Base-by-base conservation (phyloP, 2,888 invertebrate genomes). In the Galeruca laticollis region DNA sequence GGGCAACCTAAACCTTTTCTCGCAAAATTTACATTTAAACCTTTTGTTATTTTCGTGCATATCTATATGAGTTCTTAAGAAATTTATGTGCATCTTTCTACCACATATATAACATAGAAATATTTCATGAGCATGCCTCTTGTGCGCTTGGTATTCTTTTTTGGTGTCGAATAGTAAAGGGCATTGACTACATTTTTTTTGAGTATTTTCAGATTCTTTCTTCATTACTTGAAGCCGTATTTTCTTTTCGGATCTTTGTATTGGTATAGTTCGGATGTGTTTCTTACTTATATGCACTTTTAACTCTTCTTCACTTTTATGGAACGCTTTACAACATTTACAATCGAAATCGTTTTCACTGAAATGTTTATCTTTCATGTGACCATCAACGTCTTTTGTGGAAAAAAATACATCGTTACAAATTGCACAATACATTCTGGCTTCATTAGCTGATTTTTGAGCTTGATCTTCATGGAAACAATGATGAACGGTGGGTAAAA, bases 111-210 rank as follows among this genome's bases (percentile, higher is more conserved):
- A 76, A 56, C 80, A 80, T 0, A 67, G 67, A 33, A 69, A 71
- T 63, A 21, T 60, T 60, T 76, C 67, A 59, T 79, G 78, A n/a
- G 74, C 71, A 18, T 66, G 40, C 18, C 72, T 68, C 15, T 78
- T 68, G 21, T 71, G 68, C 18, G 68, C 68, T 18, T 43, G 37
- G 3, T 57, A 54, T 3, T 68, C 68, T 37, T 64, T 54, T 54
- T 71, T 73, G 51, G 63, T 71, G 3, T 61, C 51, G 20, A 75
- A 87, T 37, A 88, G 88, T 4, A 84, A 83, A 2, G 86, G 84
- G 69, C 89, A 89, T 68, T 88, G 88, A 15, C 87, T 87, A 79
- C 61, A 84, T 83, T 63, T 59, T 33, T 54, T 68, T 49, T 68
- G 56, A 31, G 11, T 9, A 15, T 35, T 35, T 20, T 6, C 5